phyloP scores from a whole-genome alignment of 2,113 vertebrate species.

The Potamarius usumacintae region DNA sequence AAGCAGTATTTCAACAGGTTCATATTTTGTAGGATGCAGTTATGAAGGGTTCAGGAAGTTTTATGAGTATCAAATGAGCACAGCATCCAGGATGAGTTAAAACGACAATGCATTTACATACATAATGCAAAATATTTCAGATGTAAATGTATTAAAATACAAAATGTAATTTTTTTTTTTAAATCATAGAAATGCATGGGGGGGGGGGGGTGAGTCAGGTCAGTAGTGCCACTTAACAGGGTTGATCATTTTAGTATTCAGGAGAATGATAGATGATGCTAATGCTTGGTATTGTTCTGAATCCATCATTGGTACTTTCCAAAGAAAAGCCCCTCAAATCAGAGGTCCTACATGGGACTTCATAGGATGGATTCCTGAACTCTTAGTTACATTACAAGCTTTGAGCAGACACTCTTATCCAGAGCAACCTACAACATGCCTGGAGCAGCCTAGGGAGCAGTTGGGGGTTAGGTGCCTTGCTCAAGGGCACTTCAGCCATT shows the following conservation, averaged over 20 bases:
- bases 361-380: not conserved
- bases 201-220: not conserved
- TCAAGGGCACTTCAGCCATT: no score
- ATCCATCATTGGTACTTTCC: not conserved
- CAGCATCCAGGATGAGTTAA: not conserved
- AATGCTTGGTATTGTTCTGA: not conserved
- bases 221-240: not conserved
- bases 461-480: no score
- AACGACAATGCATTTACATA: not conserved
- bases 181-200: not conserved
- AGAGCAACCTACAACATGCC: no score
- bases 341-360: not conserved
- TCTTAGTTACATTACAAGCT: no score
- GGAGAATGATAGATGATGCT: not conserved
- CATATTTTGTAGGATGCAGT: not conserved
- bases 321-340: not conserved
- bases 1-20: conserved; percentile 3
- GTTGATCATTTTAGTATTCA: not conserved
- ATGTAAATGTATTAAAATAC: not conserved
- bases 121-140: not conserved
- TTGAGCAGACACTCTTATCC: no score
- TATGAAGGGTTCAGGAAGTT: not conserved
- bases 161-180: not conserved
- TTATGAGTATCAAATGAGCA: not conserved
- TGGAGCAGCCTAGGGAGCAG: no score